These are phyloP conservation scores for Sebastes reedi DNA, from an alignment of 2,797 vertebrate genomes.

Conservation along the genomic window DNA sequence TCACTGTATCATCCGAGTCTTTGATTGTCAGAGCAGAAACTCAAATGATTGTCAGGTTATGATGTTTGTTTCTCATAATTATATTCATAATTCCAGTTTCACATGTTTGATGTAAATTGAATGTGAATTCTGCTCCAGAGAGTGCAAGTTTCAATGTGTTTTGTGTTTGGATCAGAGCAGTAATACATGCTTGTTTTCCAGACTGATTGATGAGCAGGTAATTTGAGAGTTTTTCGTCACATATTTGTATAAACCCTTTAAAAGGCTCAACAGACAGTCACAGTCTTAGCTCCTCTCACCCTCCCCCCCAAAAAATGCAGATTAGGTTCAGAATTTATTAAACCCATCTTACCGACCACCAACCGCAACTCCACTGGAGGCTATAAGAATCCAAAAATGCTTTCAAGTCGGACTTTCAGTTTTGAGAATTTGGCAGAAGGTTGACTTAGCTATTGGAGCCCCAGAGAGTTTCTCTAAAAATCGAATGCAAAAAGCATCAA, in stretches of 20 bases:
- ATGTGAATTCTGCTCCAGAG: slow-evolving; percentile 50
- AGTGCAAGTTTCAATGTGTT: slow-evolving; percentile 32
- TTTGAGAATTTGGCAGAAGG: slow-evolving; percentile 48
- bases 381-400: slow-evolving; percentile 32
- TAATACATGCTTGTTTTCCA: slow-evolving; percentile 56
- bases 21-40: slow-evolving; percentile 26
- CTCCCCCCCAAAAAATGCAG: slow-evolving; percentile 32
- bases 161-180: slow-evolving; percentile 48
- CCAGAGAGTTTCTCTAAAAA: slow-evolving; percentile 48
- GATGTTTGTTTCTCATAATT: slow-evolving; percentile 53
- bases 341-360: slow-evolving; percentile 40
- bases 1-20: slow-evolving; percentile 17
- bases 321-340: slow-evolving; percentile 60
- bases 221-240: slow-evolving; percentile 59
- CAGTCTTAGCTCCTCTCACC: slow-evolving; percentile 24
- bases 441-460: slow-evolving; percentile 29
- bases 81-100: slow-evolving; percentile 57
- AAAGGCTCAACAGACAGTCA: slow-evolving; percentile 56
- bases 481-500: slow-evolving; percentile 49
- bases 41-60: slow-evolving; percentile 31
- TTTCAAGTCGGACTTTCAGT: slow-evolving; percentile 54
- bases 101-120: slow-evolving; percentile 59
- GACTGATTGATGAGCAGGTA: slow-evolving; percentile 68
- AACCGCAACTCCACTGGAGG: slow-evolving; percentile 33
- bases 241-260: slow-evolving; percentile 65